Evolutionary conservation across 1,140 invertebrate species (phyloP), one percentile per base, ranked within the genome.

Genomic region (Bombus balteatus): DNA sequence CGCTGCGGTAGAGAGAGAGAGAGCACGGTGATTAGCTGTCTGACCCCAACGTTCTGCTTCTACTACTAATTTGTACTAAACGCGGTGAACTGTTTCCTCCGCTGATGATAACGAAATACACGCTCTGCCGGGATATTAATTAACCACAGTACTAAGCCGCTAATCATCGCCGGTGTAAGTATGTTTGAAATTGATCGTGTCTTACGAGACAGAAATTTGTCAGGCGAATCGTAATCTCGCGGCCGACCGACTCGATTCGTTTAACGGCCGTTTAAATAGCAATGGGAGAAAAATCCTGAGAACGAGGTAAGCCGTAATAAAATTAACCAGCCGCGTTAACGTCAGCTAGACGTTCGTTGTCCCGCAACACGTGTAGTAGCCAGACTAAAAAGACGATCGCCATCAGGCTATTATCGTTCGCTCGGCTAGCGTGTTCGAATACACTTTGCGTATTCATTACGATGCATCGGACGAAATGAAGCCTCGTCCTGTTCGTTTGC

Each of bases 401-500:
- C n/a, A 66, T 47, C 41, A 3, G 39, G 82, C 73, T 68, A 80
- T 90, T 88, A 76, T 87, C 88, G 85, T 43, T 10, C 25, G 8
- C 25, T 66, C 28, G 32, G 74, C 72, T 94, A 72, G 93, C 92
- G 92, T 94, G 92, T 84, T 81, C 89, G 85, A 89, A 90, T 91
- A 92, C 92, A 93, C 88, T 94, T 92, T 92, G 83, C 87, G 81
- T 88, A 88, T 91, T 89, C 90, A 78, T 92, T 93, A 93, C 90
- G 91, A 93, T 93, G 86, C 89, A 89, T 91, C 91, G 87, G 83
- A 87, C 92, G 91, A 93, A 93, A 93, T 89, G 91, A 93, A 93
- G 92, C 90, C 90, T 83, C 88, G 88, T 87, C 84, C 89, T 85
- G 92, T 93, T 92, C 91, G 92, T 93, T 93, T 92, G 92, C 92